Base-by-base conservation (phyloP, 2,888 invertebrate genomes). In the Automeris io region DNA sequence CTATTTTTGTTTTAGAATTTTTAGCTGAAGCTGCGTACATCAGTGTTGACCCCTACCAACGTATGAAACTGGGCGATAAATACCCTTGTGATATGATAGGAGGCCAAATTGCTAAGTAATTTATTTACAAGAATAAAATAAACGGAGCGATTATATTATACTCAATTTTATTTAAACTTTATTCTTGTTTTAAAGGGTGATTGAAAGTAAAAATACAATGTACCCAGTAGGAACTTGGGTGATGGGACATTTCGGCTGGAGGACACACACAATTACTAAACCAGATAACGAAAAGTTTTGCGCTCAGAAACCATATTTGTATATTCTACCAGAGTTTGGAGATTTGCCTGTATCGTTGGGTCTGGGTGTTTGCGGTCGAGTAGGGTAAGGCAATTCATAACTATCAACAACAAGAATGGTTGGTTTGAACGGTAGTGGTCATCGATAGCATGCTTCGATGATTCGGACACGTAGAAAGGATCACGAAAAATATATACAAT, bases 11-110 rank as follows among this genome's bases (percentile, higher is more conserved):
- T 74, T 35, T 59, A 91, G 91, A 91, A 69, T 89, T 90, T 50
- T 69, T 92, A 23, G 80, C 88, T 3, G 88, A 92, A 73, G 92
- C 92, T 1, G 80, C 88, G 36, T 92, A 85, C 56, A 58, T 92
- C n/a, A 91, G 91, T 48, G 90, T 93, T 22, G 93, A 93, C 70
- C 93, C 93, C 0, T 93, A 92, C 49, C 76, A 77, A 45, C 59
- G 76, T 19, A 44, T 75, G 53, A 76, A 74, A 88, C 88, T 77
- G 61, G 61, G 74, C 45, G 35, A 55, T 48, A 37, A 57, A 35
- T 73, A 74, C 75, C 57, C 67, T 57, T 54, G 90, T 34, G 89
- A 90, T 13, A 91, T 93, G 89, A 88, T 91, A 43, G 93, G 92
- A 18, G 74, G 87, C 2, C 93, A 93, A 81, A 83, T 93, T 33